These are phyloP conservation scores for Myrmophylax atrothorax DNA, from an alignment of 2,113 vertebrate genomes.

Conservation along the genomic window DNA sequence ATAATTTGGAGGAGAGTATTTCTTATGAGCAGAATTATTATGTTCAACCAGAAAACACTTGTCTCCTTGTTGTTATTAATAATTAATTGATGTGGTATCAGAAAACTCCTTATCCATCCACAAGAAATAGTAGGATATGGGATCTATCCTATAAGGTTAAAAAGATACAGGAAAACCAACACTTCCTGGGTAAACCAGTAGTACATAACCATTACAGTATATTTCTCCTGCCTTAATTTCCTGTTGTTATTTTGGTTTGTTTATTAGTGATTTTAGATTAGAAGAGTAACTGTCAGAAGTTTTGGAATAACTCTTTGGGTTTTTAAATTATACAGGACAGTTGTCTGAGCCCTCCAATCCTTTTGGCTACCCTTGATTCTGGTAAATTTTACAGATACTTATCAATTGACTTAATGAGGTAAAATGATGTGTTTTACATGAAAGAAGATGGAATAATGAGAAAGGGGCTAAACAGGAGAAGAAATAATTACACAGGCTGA, in stretches of 20 bases:
- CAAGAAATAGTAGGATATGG: background rate
- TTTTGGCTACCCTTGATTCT: background rate
- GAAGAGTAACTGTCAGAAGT: background rate
- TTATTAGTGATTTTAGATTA: background rate
- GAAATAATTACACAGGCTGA: conserved; percentile 3
- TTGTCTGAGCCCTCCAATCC: background rate
- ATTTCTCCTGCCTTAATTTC: background rate
- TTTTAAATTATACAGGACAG: background rate
- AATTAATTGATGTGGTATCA: background rate
- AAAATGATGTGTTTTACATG: background rate
- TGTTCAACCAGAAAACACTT: background rate
- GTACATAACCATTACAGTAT: background rate
- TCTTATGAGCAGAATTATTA: background rate
- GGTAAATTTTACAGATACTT: background rate
- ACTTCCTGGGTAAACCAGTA: background rate
- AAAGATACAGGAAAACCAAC: background rate
- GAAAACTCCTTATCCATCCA: background rate
- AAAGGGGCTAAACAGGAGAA: conserved; percentile 7
- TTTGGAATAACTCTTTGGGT: background rate
- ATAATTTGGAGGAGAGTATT: background rate
- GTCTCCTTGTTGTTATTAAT: background rate
- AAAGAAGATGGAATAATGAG: background rate
- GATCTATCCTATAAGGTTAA: background rate
- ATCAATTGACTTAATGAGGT: background rate
- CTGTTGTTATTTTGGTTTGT: background rate